phyloP scores from a whole-genome alignment of 2,797 vertebrate genomes.

The Enteromius mattozi region DNA sequence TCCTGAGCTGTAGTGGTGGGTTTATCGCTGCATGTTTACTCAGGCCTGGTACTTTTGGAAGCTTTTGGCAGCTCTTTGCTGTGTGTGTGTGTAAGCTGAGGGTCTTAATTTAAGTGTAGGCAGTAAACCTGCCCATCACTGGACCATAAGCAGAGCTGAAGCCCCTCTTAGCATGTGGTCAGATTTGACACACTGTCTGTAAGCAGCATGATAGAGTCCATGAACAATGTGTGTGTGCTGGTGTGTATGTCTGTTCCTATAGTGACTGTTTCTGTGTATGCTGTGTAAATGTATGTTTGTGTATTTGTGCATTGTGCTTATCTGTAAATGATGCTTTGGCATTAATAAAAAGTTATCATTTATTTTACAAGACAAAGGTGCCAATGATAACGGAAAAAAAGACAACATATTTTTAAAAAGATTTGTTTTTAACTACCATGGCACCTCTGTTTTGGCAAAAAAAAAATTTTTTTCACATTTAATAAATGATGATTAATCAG shows the following conservation, averaged over 20 bases:
- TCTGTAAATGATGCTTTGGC: neutral
- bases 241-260: neutral
- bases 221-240: neutral
- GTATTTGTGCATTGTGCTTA: neutral
- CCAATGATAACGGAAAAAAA: too few species aligned
- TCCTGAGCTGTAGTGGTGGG: constrained; percentile 63
- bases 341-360: too few species aligned
- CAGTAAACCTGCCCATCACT: constrained; percentile 22
- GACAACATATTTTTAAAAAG: too few species aligned
- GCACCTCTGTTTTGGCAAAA: too few species aligned
- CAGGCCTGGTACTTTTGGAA: constrained; percentile 23
- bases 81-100: constrained; percentile 29
- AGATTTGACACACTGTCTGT: constrained; percentile 10
- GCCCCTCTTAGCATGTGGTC: constrained; percentile 25
- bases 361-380: neutral
- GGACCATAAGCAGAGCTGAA: constrained; percentile 17
- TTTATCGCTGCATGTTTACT: constrained; percentile 40
- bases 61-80: constrained; percentile 33
- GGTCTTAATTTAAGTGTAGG: constrained; percentile 30
- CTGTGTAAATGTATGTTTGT: neutral
- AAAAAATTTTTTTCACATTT: too few species aligned
- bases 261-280: neutral
- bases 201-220: neutral
- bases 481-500: too few species aligned
- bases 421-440: too few species aligned